Percentiles rank a stretch among this genome's conserved stretches.
Conservation (phyloP, 2,888 invertebrate genomes). For the Hofmannophila pseudospretella region DNA sequence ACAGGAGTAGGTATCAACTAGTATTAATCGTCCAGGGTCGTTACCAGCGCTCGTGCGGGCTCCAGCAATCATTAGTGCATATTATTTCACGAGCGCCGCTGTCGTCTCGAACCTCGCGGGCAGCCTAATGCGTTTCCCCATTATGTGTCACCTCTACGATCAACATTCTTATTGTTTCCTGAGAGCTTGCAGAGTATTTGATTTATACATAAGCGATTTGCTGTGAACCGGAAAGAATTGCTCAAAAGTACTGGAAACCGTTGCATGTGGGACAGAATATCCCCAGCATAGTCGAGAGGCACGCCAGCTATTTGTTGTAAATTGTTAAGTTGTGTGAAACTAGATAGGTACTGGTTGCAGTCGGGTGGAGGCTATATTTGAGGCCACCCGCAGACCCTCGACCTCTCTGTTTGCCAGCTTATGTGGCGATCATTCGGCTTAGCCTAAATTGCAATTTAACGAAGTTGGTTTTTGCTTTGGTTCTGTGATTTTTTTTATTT, state of each 20-base stretch:
- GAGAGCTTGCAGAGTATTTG: slow-evolving; percentile 9
- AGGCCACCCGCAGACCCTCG: slow-evolving; percentile 45
- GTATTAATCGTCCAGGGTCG: slow-evolving; percentile 34
- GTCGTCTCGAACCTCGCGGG: slow-evolving; percentile 30
- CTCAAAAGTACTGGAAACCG: not conserved
- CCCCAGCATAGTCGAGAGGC: slow-evolving; percentile 22
- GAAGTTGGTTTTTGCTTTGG: slow-evolving; percentile 37
- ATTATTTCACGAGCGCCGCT: slow-evolving; percentile 45
- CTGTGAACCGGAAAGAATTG: not conserved
- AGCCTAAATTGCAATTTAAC: slow-evolving; percentile 65
- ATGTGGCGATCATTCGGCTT: slow-evolving; percentile 56
- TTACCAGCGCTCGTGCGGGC: slow-evolving; percentile 27
- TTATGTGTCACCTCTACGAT: slow-evolving; percentile 53
- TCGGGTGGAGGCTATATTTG: slow-evolving; percentile 35
- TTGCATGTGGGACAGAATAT: not conserved
- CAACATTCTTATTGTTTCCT: slow-evolving; percentile 42
- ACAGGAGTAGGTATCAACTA: not conserved
- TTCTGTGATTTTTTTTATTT: no score
- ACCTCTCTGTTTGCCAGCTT: slow-evolving; percentile 51
- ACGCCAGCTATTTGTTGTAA: slow-evolving; percentile 26
- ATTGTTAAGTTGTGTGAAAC: slow-evolving; percentile 44
- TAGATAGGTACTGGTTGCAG: slow-evolving; percentile 36
- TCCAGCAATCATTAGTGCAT: slow-evolving; percentile 55
- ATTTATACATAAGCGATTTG: not conserved
- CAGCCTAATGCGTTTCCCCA: slow-evolving; percentile 61